Conservation (phyloP, 2,113 vertebrate genomes). For the Megalops atlanticus region DNA sequence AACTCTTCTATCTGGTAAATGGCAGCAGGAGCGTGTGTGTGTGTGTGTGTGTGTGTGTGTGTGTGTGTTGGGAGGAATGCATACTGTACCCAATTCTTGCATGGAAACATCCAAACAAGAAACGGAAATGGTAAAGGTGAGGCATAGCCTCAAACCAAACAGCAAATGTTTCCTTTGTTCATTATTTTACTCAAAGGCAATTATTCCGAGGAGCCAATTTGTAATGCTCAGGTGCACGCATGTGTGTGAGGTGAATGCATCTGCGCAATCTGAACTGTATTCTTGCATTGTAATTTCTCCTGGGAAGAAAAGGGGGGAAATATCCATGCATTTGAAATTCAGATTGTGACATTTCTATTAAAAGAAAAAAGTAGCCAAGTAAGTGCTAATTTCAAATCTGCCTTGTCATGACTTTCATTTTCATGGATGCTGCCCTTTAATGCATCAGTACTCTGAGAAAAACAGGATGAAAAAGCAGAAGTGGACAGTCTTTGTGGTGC, state of each 20-base stretch:
- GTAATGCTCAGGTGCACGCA: background rate
- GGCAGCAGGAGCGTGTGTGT: too few species aligned
- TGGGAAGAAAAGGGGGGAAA: slow-evolving; percentile 29
- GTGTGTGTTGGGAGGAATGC: background rate
- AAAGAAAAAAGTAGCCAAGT: slow-evolving; percentile 25
- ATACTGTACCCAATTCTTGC: background rate
- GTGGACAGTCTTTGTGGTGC: background rate
- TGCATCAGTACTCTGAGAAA: background rate
- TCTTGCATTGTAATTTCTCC: slow-evolving; percentile 51
- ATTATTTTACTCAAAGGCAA: background rate
- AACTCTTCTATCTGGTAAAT: background rate
- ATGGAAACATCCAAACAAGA: background rate
- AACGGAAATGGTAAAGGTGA: background rate
- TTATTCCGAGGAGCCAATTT: background rate
- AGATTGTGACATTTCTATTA: slow-evolving; percentile 45
- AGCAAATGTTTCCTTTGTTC: background rate
- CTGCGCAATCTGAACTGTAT: slow-evolving; percentile 32
- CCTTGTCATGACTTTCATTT: background rate
- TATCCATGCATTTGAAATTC: slow-evolving; percentile 49
- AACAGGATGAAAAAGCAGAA: background rate
- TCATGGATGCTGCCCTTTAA: background rate
- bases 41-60: too few species aligned
- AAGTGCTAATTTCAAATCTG: background rate
- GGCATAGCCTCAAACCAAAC: background rate
- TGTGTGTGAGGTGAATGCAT: slow-evolving; percentile 24